Conservation (phyloP, 2,888 invertebrate genomes). For the Leptopilina myrica region DNA sequence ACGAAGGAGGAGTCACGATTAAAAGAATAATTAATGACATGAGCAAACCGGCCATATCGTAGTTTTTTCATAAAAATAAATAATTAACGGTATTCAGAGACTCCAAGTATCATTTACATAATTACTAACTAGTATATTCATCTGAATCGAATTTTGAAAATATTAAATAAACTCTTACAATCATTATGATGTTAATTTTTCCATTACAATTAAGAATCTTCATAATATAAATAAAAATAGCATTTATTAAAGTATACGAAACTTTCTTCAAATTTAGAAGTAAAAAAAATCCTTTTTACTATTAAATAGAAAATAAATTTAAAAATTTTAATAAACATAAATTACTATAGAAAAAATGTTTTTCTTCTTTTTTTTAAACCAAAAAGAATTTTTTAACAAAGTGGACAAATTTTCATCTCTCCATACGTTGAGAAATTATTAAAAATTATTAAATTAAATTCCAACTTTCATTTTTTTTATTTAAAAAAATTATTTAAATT, state of each 20-base stretch:
- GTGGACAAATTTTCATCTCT: too few relatives aligned
- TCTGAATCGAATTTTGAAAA: conserved; percentile 15
- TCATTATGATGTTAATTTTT: conserved; percentile 16
- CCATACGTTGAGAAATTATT: too few relatives aligned
- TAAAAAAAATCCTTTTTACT: not conserved
- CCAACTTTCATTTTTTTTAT: too few relatives aligned
- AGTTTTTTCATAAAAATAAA: not conserved
- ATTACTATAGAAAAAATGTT: too few relatives aligned
- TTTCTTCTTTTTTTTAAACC: too few relatives aligned
- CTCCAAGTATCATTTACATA: conserved; percentile 12
- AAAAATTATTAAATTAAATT: too few relatives aligned
- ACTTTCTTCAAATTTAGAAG: too few relatives aligned
- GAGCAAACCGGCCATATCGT: conserved; percentile 37
- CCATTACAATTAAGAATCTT: conserved; percentile 1
- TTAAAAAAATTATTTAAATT: too few relatives aligned
- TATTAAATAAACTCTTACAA: conserved; percentile 27
- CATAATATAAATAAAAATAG: not conserved
- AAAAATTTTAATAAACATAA: too few relatives aligned
- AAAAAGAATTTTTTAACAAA: too few relatives aligned
- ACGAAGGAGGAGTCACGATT: conserved; percentile 15
- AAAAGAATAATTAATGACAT: conserved; percentile 20
- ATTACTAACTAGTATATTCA: conserved; percentile 27
- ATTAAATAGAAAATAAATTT: too few relatives aligned
- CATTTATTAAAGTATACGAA: too few relatives aligned
- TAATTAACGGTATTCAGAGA: conserved; percentile 27